Base-by-base conservation (phyloP, 2,797 vertebrate species). In the Gambelia wislizenii region DNA sequence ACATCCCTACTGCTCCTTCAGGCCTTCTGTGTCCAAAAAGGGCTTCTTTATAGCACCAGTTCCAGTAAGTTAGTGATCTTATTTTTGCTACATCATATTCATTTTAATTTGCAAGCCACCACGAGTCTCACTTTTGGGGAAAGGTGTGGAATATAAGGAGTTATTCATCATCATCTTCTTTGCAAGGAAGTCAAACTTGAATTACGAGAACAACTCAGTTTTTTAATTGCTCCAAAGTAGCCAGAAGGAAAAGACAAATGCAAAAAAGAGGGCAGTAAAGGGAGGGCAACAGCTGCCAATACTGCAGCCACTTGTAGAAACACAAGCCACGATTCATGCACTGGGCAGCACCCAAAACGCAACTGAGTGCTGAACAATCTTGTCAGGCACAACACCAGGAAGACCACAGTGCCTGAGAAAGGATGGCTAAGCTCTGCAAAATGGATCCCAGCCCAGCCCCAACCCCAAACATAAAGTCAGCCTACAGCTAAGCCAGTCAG, bases 301-400 rank as follows among this genome's bases (percentile, higher is more conserved):
- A 1, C 9, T 70, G 22, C 77, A 56, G 14, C 44, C 61, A 25
- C 2, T 16, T 7, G 22, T 13, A 56, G 49, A 72, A 33, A 74
- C 4, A 0, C 3, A 6, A 42, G 44, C n/a, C 61, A 10, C 44
- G 3, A 2, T 0, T 49, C 42, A 0, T 47, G 33, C 39, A 6
- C 14, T 10, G 33, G 6, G 22, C 54, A 47, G 18, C 39, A 61
- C 42, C 70, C 54, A 83, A 9, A 18, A 30, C 33, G 49, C 14
- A 76, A 49, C 30, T 52, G 9, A 72, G 78, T 18, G 49, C 64
- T 69, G 22, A 87, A 72, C 2, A 30, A 20, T 14, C n/a, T 5
- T 33, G n/a, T 30, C 6, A 42, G n/a, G 14, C 36, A 6, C 54
- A 9, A 61, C 39, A 13, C 36, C 25, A 10, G n/a, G 22, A 39